Conservation (phyloP, 2,888 invertebrate species). For the Melanophora roralis region DNA sequence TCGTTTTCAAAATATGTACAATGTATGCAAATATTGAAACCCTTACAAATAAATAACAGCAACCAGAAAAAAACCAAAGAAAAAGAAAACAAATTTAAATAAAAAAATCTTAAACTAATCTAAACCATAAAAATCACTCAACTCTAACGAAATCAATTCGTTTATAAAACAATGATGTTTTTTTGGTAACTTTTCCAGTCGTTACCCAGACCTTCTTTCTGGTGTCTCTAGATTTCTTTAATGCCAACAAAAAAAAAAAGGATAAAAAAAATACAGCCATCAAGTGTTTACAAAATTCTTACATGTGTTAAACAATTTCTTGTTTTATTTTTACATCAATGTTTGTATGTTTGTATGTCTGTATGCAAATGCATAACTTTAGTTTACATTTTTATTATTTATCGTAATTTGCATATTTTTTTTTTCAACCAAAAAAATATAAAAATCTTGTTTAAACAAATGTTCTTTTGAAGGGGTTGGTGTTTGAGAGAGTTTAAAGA, state of each 20-base stretch:
- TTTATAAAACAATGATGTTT: slow-evolving; percentile 26
- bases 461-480: slow-evolving; percentile 37
- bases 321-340: not conserved
- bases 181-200: not conserved
- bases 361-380: slow-evolving; percentile 40
- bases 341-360: slow-evolving; percentile 21
- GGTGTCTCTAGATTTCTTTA: not conserved
- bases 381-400: slow-evolving; percentile 50
- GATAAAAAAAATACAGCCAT: too few relatives aligned
- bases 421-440: not conserved
- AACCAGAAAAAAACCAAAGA: not conserved
- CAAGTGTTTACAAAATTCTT: slow-evolving; percentile 51
- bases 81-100: slow-evolving; percentile 7
- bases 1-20: too few relatives aligned
- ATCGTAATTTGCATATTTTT: slow-evolving; percentile 51
- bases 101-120: slow-evolving; percentile 28
- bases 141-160: slow-evolving; percentile 64
- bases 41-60: not conserved
- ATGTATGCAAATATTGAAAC: slow-evolving; percentile 46
- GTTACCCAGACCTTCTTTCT: not conserved
- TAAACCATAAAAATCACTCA: slow-evolving; percentile 72
- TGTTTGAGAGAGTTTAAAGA: slow-evolving; percentile 22
- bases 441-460: slow-evolving; percentile 27
- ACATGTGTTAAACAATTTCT: slow-evolving; percentile 38
- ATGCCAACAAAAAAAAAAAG: not conserved